Evolutionary conservation across 2,113 vertebrate genomes (phyloP), one percentile per base, ranked within the genome.

Genomic region (Perca schrenkii): DNA sequence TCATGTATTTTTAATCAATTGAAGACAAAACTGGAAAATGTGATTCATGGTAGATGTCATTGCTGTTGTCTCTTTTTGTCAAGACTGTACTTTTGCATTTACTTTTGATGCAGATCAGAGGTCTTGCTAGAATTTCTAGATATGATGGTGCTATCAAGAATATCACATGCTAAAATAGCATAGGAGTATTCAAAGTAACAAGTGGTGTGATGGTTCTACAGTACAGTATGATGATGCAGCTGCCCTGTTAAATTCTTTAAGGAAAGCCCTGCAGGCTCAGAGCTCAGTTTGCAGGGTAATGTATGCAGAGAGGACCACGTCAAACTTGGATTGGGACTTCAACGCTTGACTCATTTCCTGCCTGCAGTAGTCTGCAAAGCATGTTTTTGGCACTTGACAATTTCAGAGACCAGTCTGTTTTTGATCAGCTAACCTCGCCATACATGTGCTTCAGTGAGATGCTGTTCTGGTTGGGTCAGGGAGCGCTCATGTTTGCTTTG

Each of bases 401-500:
- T 77, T 31, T 65, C 50, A 56, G 16, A 31, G 63, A 67, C 15
- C 31, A 43, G 43, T 25, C 54, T 17, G 46, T 74, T 80, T 74
- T 50, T 61, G 34, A 68, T 28, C 43, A 17, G 79, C 61, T 73
- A 50, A 84, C 84, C 81, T 80, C 65, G 57, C 66, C 49, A 74
- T 78, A 67, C 72, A 76, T 77, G 69, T 81, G 66, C 61, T 85
- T 80, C 76, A 76, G 67, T 68, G 64, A 80, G 76, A 80, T 69
- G 74, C 61, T 77, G 88, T 74, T 86, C 84, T 90, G 86, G 78
- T 86, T 78, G 74, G 78, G 79, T 67, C 78, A 75, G 65, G 36
- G 86, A 84, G 77, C 47, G 22, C 79, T 75, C 1, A 22, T 86
- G 85, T 93, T 93, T 94, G 89, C 86, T 86, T 93, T 93, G 89